Percentiles rank a stretch among this genome's conserved stretches.
phyloP scores from a whole-genome alignment of 1,140 invertebrate genomes.

The Globodera rostochiensis region DNA sequence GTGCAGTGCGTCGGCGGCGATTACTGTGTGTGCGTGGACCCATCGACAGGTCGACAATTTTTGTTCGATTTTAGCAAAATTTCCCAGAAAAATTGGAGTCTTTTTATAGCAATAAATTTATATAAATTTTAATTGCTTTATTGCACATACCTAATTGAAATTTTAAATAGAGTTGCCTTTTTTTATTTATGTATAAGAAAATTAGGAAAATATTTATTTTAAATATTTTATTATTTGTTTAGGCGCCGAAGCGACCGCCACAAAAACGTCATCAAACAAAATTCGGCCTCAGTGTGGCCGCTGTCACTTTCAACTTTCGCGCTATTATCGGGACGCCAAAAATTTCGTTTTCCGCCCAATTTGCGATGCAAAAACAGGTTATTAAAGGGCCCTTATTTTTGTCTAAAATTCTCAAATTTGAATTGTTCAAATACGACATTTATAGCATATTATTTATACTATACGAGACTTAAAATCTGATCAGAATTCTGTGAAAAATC shows the following conservation, averaged over 20 bases:
- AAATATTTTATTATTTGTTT: neutral
- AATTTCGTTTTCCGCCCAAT: slow-evolving; percentile 21
- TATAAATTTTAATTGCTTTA: neutral
- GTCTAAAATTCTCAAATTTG: too few species aligned
- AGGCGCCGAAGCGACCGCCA: slow-evolving; percentile 28
- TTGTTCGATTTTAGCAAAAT: neutral
- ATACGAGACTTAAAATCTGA: too few species aligned
- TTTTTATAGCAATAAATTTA: neutral
- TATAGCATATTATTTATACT: too few species aligned
- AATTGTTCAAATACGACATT: too few species aligned
- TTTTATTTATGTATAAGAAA: neutral
- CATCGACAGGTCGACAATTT: slow-evolving; percentile 18
- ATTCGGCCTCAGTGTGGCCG: slow-evolving; percentile 18
- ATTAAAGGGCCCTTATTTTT: neutral
- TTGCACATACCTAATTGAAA: neutral
- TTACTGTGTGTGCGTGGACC: slow-evolving; percentile 39
- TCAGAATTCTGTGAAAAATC: too few species aligned
- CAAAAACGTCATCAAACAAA: slow-evolving; percentile 17
- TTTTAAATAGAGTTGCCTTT: neutral
- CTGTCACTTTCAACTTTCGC: slow-evolving; percentile 17
- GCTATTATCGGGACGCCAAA: slow-evolving; percentile 20
- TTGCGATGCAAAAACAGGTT: slow-evolving; percentile 30
- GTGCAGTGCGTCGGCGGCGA: slow-evolving; percentile 18
- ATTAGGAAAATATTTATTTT: neutral
- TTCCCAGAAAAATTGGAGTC: neutral